Base-by-base conservation (phyloP, 2,888 invertebrate genomes). In the Aelia acuminata region DNA sequence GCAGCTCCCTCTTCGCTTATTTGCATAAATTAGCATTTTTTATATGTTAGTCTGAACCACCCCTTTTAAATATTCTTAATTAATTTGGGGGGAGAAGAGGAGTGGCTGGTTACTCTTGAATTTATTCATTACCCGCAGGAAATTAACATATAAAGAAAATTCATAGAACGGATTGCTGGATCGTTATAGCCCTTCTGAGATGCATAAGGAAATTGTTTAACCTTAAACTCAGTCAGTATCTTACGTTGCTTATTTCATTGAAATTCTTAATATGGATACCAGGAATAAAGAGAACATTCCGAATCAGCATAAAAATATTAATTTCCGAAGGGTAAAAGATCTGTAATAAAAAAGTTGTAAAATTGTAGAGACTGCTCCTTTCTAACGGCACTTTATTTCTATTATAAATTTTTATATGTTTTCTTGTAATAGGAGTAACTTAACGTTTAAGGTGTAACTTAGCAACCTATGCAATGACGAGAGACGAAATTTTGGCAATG, bases 151-250 rank as follows among this genome's bases (percentile, higher is more conserved):
- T 89, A 93, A 93, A 84, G 91, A 92, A 89, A 91, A 92, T 88
- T 92, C 91, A 43, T 93, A 93, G 75, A 92, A 92, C 90, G 93
- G 90, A 91, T 91, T 18, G 93, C 93, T 5, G 91, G 8, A 35
- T 70, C 63, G 35, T 70, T 35, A 70, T 35, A 35, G 31, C 18
- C 35, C 20, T 18, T 70, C 8, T 35, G 63, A 35, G 35, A 22
- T 70, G 35, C 63, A 70, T 31, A 35, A 70, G 63, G 20, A 70
- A 70, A 70, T 35, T 70, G 31, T 70, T 35, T 70, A 70, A 15
- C 18, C 63, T 35, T 70, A 18, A 63, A 10, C 31, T 5, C 63
- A 35, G 5, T 18, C 31, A 70, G 31, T 26, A 70, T 70, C 35
- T 70, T 35, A 35, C 11, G n/a, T 57, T 57, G 3, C n/a, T 26